These are phyloP conservation scores for Polymixis flavicincta DNA, from an alignment of 2,888 invertebrate species.

Conservation along the genomic window DNA sequence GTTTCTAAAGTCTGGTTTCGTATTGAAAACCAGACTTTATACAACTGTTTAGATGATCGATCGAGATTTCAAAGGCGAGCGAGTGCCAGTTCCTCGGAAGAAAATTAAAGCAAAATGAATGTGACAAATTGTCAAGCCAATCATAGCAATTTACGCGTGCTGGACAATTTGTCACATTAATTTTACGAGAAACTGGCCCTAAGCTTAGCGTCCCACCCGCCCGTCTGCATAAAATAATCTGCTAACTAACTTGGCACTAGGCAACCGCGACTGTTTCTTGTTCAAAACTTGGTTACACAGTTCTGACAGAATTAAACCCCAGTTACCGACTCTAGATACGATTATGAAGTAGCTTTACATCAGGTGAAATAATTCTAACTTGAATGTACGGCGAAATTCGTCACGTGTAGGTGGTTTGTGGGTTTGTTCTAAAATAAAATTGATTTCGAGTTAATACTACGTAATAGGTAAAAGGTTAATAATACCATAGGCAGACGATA, in stretches of 20 bases:
- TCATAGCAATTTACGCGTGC: too few species aligned
- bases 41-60: too few species aligned
- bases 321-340: slow-evolving; percentile 55
- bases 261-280: slow-evolving; percentile 70
- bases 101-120: too few species aligned
- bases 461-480: background rate
- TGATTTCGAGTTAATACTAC: background rate
- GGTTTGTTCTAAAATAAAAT: slow-evolving; percentile 14
- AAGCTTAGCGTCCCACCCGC: background rate
- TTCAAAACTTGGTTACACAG: slow-evolving; percentile 69
- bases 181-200: background rate
- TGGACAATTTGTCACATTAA: too few species aligned
- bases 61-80: too few species aligned
- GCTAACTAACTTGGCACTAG: slow-evolving; percentile 69
- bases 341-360: slow-evolving; percentile 31
- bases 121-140: too few species aligned
- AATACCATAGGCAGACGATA: background rate
- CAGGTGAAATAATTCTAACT: slow-evolving; percentile 33
- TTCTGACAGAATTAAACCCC: slow-evolving; percentile 70
- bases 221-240: slow-evolving; percentile 41
- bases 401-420: background rate
- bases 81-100: too few species aligned
- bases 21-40: too few species aligned
- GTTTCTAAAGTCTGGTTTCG: too few species aligned
- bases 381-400: slow-evolving; percentile 17